Base-by-base conservation (phyloP, 2,888 invertebrate genomes). In the Brachypterus glaber region DNA sequence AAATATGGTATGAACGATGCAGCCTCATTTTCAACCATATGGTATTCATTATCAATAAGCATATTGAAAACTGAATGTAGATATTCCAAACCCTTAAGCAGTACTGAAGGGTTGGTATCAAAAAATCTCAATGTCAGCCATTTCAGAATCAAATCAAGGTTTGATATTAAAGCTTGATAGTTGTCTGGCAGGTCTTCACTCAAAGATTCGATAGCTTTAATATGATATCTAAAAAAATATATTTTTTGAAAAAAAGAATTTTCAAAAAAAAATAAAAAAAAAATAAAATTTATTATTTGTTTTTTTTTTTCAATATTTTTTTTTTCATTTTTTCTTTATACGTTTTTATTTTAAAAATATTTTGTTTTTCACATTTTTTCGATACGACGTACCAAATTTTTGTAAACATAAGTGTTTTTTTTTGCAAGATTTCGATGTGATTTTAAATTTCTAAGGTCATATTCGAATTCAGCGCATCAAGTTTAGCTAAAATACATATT, bases 111-210 rank as follows among this genome's bases (percentile, higher is more conserved):
- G 70, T 98, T 98, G 15, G 97, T 98, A 68, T 98, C 97, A 58
- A 95, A 97, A 70, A 98, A 98, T 42, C 97, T 73, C 31, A 98
- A 68, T 0, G 96, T 95, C 51, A 95, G 64, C 97, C 97, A 98
- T 63, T 95, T 95, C 30, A 98, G 74, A 37, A 98, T 83, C 44
- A 98, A 70, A 70, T 98, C 98, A 44, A 95, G 71, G 69, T 97
- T 97, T 13, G 84, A 79, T 48, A 90, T 77, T 27, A 93, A 73
- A 0, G 90, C 83, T 51, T 80, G 76, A 26, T 77, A 77, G 53
- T 87, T 85, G n/a, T 75, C 77, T 3, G 78, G 73, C 34, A 91
- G 65, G 63, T 91, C 89, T 67, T 90, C 90, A 34, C 77, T 80
- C 33, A 98, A 70, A 0, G 83, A 72, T 63, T 97, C 96, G 45